Conservation (phyloP, 2,797 vertebrate species). For the Sebastes melanostomus region DNA sequence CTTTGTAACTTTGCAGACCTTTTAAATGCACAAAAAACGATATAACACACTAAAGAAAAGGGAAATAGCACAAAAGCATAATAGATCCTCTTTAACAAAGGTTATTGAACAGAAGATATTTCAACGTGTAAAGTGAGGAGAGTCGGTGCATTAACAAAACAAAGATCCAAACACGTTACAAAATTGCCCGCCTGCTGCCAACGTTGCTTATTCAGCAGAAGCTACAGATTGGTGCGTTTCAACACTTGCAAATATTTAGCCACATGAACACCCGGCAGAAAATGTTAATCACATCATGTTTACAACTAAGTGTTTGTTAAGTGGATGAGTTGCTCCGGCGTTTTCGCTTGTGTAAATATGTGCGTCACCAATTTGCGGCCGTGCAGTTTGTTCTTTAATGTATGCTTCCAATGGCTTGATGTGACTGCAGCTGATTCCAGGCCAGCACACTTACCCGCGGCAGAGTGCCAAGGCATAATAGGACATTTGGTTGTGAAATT, state of each 20-base stretch:
- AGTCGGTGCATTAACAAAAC: not conserved
- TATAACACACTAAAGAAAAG: no score
- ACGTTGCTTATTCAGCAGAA: conserved; percentile 41
- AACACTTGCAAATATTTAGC: conserved; percentile 52
- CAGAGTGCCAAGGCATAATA: conserved; percentile 77
- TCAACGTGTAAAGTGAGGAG: not conserved
- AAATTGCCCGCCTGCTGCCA: not conserved
- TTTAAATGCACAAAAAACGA: no score
- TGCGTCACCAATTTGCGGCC: conserved; percentile 53
- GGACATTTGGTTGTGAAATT: conserved; percentile 81
- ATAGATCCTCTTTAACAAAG: not conserved
- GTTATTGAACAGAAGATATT: not conserved
- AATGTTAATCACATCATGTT: conserved; percentile 63
- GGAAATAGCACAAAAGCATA: no score
- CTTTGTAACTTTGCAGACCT: no score
- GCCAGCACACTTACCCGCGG: conserved; percentile 72
- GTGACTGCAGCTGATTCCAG: conserved; percentile 72
- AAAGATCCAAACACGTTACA: conserved; percentile 9
- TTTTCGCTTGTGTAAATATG: conserved; percentile 55
- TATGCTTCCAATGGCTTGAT: conserved; percentile 63
- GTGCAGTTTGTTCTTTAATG: conserved; percentile 58
- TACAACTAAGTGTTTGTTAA: conserved; percentile 67
- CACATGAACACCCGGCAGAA: conserved; percentile 31
- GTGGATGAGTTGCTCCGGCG: conserved; percentile 39
- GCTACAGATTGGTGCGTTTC: conserved; percentile 19